Base-by-base conservation (phyloP, 2,888 invertebrate species). In the Acleris emargana region DNA sequence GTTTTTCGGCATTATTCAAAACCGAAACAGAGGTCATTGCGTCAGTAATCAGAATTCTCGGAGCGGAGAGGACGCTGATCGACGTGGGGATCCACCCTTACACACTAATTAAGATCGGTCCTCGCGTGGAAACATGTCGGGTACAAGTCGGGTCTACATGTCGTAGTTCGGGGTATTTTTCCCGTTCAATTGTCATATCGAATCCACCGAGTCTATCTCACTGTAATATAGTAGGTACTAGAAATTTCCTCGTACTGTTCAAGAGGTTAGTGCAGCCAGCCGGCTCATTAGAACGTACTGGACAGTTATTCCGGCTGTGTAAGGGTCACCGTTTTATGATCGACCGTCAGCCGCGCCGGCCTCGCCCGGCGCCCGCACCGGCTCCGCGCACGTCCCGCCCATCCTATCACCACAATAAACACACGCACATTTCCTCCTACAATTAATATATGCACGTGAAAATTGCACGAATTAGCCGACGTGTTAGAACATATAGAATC, bases 1-100 rank as follows among this genome's bases (percentile, higher is more conserved):
- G 79, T 82, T 82, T 82, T 82, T 81, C 75, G 73, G 72, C 68
- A 72, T 78, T 81, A 81, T 78, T 82, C 81, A 82, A 82, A 81
- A 76, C 53, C 72, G 71, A 74, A 79, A 69, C 78, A 76, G 80
- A 86, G 84, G 82, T 83, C 81, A 82, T 85, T 86, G 83, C 87
- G 84, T 88, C 85, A 87, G 73, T 79, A 79, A 85, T 88, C 85
- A 82, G 82, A 75, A 87, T 85, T 84, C 83, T 71, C 73, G 67
- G 71, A 69, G 76, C 69, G 68, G 69, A 69, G 67, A 63, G 72
- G 68, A 70, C 69, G 71, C 72, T 25, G 58, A 43, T 20, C 54
- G 54, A 42, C 54, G 42, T 42, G 54, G 17, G 20, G 54, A 54
- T 42, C 32, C 13, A n/a, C n/a, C 17, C 49, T 20, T 11, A 20